Conservation (phyloP, 2,797 vertebrate genomes). For the Rhincodon typus region DNA sequence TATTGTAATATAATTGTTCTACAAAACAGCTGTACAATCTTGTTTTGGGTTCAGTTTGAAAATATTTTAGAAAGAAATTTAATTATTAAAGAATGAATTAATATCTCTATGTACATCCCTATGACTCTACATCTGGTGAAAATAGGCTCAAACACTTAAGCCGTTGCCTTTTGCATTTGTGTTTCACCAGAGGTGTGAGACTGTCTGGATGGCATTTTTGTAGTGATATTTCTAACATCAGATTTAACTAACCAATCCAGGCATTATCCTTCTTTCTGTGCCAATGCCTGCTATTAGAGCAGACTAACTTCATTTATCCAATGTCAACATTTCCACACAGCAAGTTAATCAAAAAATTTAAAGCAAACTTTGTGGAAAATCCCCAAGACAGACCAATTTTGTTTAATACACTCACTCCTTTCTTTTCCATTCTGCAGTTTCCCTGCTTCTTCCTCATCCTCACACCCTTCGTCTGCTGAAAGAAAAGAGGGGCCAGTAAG, state of each 20-base stretch:
- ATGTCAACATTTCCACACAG: neutral
- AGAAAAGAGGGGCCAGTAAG: conserved; percentile 28
- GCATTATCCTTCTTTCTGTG: neutral
- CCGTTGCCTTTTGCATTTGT: neutral
- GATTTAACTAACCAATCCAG: neutral
- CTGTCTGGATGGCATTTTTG: neutral
- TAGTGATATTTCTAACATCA: neutral
- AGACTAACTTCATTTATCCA: neutral
- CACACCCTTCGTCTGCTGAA: conserved; percentile 72
- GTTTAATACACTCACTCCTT: conserved; percentile 60
- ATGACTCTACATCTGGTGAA: neutral
- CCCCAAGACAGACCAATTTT: neutral
- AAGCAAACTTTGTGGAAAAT: neutral
- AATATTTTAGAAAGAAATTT: too few relatives aligned
- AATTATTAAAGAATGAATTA: too few relatives aligned
- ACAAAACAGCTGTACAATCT: too few relatives aligned
- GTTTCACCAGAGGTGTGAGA: neutral
- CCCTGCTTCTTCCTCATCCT: conserved; percentile 67
- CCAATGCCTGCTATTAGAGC: too few relatives aligned
- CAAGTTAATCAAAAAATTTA: neutral
- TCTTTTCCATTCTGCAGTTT: conserved; percentile 84
- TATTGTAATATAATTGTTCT: too few relatives aligned
- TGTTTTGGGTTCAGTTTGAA: too few relatives aligned
- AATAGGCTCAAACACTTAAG: neutral
- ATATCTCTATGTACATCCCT: too few relatives aligned